Evolutionary conservation across 2,113 vertebrate species (phyloP), one percentile per base, ranked within the genome.

Genomic region (Emydura subglobosa): DNA sequence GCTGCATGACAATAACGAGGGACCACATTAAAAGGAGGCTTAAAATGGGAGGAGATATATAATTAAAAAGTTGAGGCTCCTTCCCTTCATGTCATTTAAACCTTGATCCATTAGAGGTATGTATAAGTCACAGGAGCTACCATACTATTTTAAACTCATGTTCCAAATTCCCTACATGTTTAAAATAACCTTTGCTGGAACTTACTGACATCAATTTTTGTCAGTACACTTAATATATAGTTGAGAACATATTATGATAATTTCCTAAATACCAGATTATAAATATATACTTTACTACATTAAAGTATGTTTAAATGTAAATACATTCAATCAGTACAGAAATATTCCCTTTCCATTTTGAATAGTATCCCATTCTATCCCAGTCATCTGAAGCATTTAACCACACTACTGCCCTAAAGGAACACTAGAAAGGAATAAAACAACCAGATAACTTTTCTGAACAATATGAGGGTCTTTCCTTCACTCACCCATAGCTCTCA

Each of bases 1-100:
- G 39, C 50, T 89, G 0, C 24, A 1, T 80, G 78, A 68, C 87
- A 94, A 51, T 16, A 13, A 88, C 82, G 85, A 91, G 74, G 94
- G 88, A 91, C 79, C 34, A 25, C 59, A 81, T 74, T 44, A 86
- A 82, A 85, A 42, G 42, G n/a, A 85, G 79, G 78, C 53, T 97
- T 94, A 92, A 93, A 96, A 94, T 93, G 89, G 90, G 83, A 94
- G 31, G 9, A 87, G 80, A 96, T 96, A 86, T 42, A 93, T 95
- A 94, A 97, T 97, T 93, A 81, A 96, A 92, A 96, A 89, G 68
- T 89, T 83, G 92, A 94, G 83, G 83, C 51, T 93, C 19, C 89
- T 92, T 97, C 91, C 97, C 93, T 91, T 91, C 79, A n/a, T 96
- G 91, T 93, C 93, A 82, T 93, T 97, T 96, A 97, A 97, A 96